Evolutionary conservation across 2,113 vertebrate genomes (phyloP), one percentile per base, ranked within the genome.

Genomic region (Zeus faber): DNA sequence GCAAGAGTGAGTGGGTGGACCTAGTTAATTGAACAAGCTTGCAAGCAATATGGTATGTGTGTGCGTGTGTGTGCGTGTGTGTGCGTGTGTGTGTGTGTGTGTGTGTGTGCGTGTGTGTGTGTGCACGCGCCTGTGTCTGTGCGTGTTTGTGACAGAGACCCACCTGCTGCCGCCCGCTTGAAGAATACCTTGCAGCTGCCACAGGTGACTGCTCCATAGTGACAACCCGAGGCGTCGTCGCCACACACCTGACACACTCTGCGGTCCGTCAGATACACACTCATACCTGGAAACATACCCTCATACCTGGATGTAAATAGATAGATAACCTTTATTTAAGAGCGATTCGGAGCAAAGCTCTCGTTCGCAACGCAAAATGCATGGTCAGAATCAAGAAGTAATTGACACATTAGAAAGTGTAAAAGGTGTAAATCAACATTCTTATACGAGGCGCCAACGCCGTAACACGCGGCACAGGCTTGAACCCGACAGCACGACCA

Each of bases 171-270:
- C 0, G 87, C 85, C 48, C 87, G 74, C 66, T 89, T 89, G 69
- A 89, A 89, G 87, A 98, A 98, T 45, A 98, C 95, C 76, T 98
- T 98, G 89, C 95, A 98, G 90, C 95, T 98, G 46, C 95, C 95
- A 31, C 95, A 98, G 1, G 95, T 96, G 63, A 98, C 93, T 2
- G 94, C 95, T 74, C 95, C 95, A 0, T 98, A 98, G 72, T 89
- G 87, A 58, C 85, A 89, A 22, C 87, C 87, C 0, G 87, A 88
- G 80, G 95, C 95, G 67, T 96, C 94, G 6, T 98, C 95, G 0
- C 94, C 93, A 18, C 95, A 98, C 71, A 97, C 96, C 71, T 96
- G 83, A 55, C 95, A 98, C 18, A 93, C 92, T 86, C 94, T 94
- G 49, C 93, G 90, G 23, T 95, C 93, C 5, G 94, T 94, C 58